Conservation (phyloP, 2,797 vertebrate genomes). For the Malurus leucopterus region DNA sequence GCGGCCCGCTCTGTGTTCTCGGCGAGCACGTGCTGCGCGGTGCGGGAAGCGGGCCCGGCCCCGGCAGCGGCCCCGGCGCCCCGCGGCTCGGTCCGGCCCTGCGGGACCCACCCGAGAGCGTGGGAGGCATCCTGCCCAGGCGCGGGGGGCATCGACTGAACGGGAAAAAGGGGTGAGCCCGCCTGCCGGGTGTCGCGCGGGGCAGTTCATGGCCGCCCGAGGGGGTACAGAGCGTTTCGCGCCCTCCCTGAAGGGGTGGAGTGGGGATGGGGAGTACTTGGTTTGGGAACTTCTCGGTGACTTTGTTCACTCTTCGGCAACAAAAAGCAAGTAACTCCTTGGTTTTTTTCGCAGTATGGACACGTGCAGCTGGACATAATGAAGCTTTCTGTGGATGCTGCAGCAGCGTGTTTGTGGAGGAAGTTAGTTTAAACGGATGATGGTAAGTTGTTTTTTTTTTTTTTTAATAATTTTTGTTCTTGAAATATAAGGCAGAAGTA, state of each 20-base stretch:
- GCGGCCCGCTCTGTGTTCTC: slow-evolving; percentile 9
- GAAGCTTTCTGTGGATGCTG: not conserved
- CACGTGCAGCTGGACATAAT: not conserved
- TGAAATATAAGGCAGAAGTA: rapidly evolving
- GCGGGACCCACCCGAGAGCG: rapidly evolving
- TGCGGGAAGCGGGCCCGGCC: slow-evolving; percentile 20
- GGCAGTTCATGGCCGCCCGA: not conserved
- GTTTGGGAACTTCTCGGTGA: not conserved
- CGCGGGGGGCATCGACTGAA: rapidly evolving
- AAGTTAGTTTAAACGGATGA: not conserved
- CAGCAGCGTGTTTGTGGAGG: not conserved
- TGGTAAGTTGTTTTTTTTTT: not conserved
- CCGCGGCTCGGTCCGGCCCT: not conserved
- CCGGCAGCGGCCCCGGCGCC: not conserved
- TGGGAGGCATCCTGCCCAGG: rapidly evolving
- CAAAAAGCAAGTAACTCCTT: not conserved
- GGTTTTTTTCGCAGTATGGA: not conserved
- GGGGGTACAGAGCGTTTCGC: not conserved
- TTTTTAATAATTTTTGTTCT: not conserved
- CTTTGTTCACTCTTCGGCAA: not conserved
- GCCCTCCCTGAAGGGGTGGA: not conserved
- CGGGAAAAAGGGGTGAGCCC: not conserved
- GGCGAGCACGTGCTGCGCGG: slow-evolving; percentile 29
- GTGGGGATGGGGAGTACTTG: not conserved
- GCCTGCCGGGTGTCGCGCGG: not conserved